phyloP scores from a whole-genome alignment of 2,888 invertebrate species.

The Margaritifera margaritifera region DNA sequence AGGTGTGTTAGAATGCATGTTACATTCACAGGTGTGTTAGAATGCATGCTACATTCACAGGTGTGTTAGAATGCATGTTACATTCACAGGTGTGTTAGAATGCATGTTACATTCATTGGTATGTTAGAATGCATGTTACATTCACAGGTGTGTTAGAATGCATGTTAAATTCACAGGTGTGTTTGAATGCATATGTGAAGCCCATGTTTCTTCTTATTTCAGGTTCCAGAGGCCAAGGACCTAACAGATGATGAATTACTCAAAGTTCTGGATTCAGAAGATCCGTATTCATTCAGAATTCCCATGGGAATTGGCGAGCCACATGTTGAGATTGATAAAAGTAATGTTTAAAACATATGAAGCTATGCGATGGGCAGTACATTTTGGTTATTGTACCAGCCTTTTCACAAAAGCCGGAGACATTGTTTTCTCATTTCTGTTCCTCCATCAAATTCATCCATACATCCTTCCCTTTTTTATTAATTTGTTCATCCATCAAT shows the following conservation, averaged over 20 bases:
- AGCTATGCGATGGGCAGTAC: too few species aligned
- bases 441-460: too few species aligned
- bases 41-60: background rate
- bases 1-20: background rate
- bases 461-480: too few species aligned
- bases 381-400: too few species aligned
- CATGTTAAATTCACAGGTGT: background rate
- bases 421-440: too few species aligned
- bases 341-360: conserved; percentile 49
- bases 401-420: too few species aligned
- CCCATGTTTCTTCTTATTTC: conserved; percentile 2
- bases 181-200: background rate
- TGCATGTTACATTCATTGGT: too few species aligned
- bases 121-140: background rate
- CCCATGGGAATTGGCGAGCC: conserved; percentile 94
- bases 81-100: background rate
- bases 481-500: too few species aligned
- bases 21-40: background rate
- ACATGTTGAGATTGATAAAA: conserved; percentile 84
- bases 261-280: conserved; percentile 80
- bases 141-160: background rate
- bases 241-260: conserved; percentile 78
- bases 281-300: conserved; percentile 83
- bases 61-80: background rate
- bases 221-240: conserved; percentile 71